Conservation (phyloP, 2,797 vertebrate species). For the Cossypha niveicapilla region DNA sequence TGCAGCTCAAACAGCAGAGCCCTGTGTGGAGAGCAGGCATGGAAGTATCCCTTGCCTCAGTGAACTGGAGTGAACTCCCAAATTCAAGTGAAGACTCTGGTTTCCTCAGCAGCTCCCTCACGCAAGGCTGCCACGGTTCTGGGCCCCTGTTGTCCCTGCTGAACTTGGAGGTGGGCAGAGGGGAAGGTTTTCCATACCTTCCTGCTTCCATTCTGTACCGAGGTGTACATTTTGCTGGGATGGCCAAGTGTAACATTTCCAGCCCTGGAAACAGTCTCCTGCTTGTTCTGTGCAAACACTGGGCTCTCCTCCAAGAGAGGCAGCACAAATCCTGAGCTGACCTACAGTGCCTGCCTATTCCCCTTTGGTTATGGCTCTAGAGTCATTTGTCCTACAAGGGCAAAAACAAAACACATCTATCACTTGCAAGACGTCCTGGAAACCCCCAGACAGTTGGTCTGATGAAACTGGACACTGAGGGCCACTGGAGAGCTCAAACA, state of each 20-base stretch:
- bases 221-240: background rate
- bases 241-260: background rate
- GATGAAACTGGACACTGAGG: background rate
- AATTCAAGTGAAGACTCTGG: background rate
- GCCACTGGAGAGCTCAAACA: background rate
- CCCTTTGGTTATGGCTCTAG: background rate
- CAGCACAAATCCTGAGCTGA: background rate
- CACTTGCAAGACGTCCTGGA: constrained; percentile 15
- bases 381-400: constrained; percentile 18
- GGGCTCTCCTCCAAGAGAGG: background rate
- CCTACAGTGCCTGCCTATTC: background rate
- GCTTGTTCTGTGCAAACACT: background rate
- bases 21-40: background rate
- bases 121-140: rapidly evolving
- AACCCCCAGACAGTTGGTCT: background rate
- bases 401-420: constrained; percentile 16
- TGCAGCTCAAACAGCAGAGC: background rate
- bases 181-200: background rate
- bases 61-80: constrained; percentile 10
- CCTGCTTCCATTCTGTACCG: background rate
- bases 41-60: background rate
- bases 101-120: background rate
- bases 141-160: background rate
- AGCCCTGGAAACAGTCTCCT: background rate
- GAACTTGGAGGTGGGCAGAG: rapidly evolving